Evolutionary conservation across 2,113 vertebrate genomes (phyloP).

Genomic region (Sarotherodon lohbergeri): DNA sequence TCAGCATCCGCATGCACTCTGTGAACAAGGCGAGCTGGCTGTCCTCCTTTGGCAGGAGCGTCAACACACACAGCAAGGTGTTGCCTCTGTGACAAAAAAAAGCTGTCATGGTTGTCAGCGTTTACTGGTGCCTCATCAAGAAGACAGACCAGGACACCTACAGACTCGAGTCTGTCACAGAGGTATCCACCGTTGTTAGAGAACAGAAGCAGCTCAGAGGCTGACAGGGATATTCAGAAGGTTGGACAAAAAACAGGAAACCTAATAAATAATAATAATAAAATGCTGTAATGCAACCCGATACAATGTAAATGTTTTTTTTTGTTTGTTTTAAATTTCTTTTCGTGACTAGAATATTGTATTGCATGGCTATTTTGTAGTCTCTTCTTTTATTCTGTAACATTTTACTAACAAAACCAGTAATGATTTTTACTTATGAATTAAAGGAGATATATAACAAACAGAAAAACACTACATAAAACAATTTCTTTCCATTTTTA

Average conservation of each 20-base stretch:
- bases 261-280: neutral
- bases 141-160: neutral
- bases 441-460: neutral
- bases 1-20: slow-evolving; percentile 35
- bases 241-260: neutral
- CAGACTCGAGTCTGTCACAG: neutral
- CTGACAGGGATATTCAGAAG: neutral
- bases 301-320: neutral
- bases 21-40: slow-evolving; percentile 1
- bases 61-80: slow-evolving; percentile 44
- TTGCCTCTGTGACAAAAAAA: slow-evolving; percentile 55
- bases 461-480: neutral
- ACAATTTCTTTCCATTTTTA: slow-evolving; percentile 5
- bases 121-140: neutral
- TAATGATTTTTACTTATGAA: neutral
- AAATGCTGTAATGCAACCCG: neutral
- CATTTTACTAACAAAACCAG: neutral
- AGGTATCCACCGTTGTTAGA: neutral
- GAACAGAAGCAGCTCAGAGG: neutral
- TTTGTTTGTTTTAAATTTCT: neutral
- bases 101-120: neutral
- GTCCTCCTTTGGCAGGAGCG: neutral
- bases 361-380: neutral
- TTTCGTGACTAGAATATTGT: neutral
- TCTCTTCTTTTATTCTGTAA: neutral